phyloP scores from a whole-genome alignment of 2,888 invertebrate species.

The Sacculina carcini region DNA sequence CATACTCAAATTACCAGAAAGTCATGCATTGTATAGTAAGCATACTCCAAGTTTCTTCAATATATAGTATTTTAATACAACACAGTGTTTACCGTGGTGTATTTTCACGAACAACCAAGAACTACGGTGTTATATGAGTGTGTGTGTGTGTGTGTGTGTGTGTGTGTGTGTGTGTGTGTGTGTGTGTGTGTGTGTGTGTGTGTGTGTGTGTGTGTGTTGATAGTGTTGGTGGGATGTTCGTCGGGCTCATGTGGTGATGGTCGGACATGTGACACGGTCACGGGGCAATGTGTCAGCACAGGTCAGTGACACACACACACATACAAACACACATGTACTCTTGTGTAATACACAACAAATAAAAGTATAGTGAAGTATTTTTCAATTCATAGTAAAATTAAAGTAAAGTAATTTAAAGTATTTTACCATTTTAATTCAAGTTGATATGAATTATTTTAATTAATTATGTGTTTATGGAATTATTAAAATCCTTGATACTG shows the following conservation, averaged over 20 bases:
- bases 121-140: neutral
- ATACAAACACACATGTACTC: too few species aligned
- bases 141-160: slow-evolving; percentile 1
- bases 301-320: too few species aligned
- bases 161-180: neutral
- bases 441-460: too few species aligned
- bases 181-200: neutral
- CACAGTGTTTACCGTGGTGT: too few species aligned
- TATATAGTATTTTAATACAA: neutral
- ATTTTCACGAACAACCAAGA: too few species aligned
- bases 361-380: too few species aligned
- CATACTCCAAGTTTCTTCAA: neutral
- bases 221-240: neutral
- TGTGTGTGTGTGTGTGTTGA: neutral
- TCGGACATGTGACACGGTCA: neutral
- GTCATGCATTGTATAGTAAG: neutral
- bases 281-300: neutral
- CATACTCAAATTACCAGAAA: neutral
- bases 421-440: too few species aligned
- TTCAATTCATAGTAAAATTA: too few species aligned
- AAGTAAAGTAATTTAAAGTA: too few species aligned
- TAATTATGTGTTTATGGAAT: too few species aligned
- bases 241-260: neutral
- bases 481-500: too few species aligned
- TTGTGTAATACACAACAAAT: too few species aligned